phyloP scores from a whole-genome alignment of 1,140 invertebrate genomes.

The Colletes latitarsis region DNA sequence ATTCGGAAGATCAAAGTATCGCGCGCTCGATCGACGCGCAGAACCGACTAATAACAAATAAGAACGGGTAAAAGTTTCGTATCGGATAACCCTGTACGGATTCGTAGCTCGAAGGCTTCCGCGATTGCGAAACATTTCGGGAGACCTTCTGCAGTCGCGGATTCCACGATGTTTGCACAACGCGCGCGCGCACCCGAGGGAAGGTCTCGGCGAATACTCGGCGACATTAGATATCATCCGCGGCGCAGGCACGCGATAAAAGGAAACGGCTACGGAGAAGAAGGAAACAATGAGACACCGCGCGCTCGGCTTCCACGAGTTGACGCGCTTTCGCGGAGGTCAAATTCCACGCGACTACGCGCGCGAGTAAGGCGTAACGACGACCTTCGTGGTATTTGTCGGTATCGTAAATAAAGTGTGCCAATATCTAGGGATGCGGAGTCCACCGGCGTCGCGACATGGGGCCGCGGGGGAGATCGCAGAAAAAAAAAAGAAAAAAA shows the following conservation, averaged over 20 bases:
- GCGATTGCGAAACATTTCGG: slow-evolving; percentile 31
- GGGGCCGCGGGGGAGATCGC: background rate
- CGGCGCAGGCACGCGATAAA: slow-evolving; percentile 13
- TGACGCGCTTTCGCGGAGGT: slow-evolving; percentile 69
- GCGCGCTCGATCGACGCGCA: no score
- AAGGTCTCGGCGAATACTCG: slow-evolving; percentile 23
- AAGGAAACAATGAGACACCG: slow-evolving; percentile 53
- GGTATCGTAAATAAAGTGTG: slow-evolving; percentile 59
- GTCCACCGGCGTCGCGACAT: slow-evolving; percentile 24
- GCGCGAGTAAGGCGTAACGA: slow-evolving; percentile 26
- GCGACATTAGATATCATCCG: slow-evolving; percentile 34
- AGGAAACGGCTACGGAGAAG: slow-evolving; percentile 21
- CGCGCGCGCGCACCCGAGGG: background rate
- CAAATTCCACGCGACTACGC: slow-evolving; percentile 59
- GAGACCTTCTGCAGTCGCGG: slow-evolving; percentile 12
- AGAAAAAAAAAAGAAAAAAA: background rate
- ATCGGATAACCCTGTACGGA: background rate
- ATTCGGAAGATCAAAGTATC: background rate
- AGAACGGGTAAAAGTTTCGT: background rate
- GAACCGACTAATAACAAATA: no score
- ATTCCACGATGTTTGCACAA: slow-evolving; percentile 35
- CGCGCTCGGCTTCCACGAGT: slow-evolving; percentile 43
- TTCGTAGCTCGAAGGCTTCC: slow-evolving; percentile 23
- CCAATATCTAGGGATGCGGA: slow-evolving; percentile 60
- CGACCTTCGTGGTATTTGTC: slow-evolving; percentile 65